These are phyloP conservation scores for Scartelaos histophorus DNA, from an alignment of 2,113 vertebrate species.

Conservation along the genomic window DNA sequence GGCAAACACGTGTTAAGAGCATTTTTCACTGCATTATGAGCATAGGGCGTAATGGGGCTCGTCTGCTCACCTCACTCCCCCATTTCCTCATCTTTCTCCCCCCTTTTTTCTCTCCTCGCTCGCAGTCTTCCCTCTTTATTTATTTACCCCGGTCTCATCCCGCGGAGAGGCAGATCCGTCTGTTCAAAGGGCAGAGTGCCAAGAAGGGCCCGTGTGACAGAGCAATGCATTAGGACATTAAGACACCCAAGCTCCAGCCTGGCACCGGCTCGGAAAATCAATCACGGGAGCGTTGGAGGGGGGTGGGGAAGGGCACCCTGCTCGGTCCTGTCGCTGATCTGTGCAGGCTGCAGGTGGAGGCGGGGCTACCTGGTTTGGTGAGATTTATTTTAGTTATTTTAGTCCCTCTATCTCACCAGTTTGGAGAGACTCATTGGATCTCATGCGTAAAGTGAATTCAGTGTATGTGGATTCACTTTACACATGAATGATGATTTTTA, in stretches of 20 bases:
- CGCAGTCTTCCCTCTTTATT: conserved; percentile 52
- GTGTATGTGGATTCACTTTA: too few relatives aligned
- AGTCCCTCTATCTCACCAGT: background rate
- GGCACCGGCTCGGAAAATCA: conserved; percentile 69
- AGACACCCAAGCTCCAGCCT: conserved; percentile 52
- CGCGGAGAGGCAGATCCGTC: conserved; percentile 72
- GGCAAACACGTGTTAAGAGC: conserved; percentile 28
- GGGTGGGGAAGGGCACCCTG: conserved; percentile 68
- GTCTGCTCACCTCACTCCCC: conserved; percentile 40
- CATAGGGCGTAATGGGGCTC: conserved; percentile 53
- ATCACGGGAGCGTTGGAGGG: conserved; percentile 70
- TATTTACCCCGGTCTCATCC: conserved; percentile 74
- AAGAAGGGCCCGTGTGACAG: conserved; percentile 74
- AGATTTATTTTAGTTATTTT: background rate
- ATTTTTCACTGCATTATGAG: background rate
- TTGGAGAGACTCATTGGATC: too few relatives aligned
- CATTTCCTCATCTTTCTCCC: too few relatives aligned
- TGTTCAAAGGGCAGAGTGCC: conserved; percentile 76
- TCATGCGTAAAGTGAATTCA: too few relatives aligned
- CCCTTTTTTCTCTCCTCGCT: conserved; percentile 1
- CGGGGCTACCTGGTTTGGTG: conserved; percentile 1
- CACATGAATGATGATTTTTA: too few relatives aligned
- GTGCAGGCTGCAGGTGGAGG: conserved; percentile 35
- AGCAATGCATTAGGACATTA: conserved; percentile 80
- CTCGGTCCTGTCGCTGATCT: conserved; percentile 18